Evolutionary conservation across 2,797 vertebrate genomes (phyloP).

Genomic region (Amniataba percoides): DNA sequence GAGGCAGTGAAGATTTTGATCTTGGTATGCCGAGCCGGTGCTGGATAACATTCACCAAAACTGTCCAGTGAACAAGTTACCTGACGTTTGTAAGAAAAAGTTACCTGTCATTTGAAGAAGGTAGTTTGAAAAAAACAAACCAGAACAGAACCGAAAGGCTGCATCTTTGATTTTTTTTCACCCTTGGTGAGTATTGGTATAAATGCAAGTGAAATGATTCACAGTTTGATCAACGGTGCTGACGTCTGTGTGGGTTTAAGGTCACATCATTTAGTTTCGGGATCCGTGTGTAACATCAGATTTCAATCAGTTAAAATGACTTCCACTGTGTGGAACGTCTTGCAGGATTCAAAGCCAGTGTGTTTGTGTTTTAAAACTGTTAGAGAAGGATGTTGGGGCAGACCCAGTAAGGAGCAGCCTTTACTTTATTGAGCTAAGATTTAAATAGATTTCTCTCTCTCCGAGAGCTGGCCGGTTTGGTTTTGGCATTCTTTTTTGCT

Average conservation of each 20-base stretch:
- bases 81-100: too few relatives aligned
- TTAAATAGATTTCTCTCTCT: slow-evolving; percentile 52
- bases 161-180: too few relatives aligned
- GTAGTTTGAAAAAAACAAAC: too few relatives aligned
- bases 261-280: slow-evolving; percentile 14
- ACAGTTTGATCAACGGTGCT: background rate
- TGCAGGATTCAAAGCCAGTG: slow-evolving; percentile 17
- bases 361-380: slow-evolving; percentile 35
- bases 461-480: slow-evolving; percentile 19
- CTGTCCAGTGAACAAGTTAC: too few relatives aligned
- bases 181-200: too few relatives aligned
- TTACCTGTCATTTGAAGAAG: too few relatives aligned
- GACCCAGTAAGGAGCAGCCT: slow-evolving; percentile 25
- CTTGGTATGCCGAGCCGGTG: too few relatives aligned
- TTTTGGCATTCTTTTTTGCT: slow-evolving; percentile 22
- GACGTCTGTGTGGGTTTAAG: background rate
- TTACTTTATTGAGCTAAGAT: slow-evolving; percentile 47
- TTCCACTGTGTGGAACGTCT: background rate
- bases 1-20: too few relatives aligned
- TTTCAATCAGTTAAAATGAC: slow-evolving; percentile 27
- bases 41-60: too few relatives aligned
- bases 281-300: slow-evolving; percentile 8
- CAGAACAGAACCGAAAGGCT: too few relatives aligned
- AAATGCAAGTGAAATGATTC: background rate
- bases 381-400: slow-evolving; percentile 42